Percentiles rank a stretch among this genome's conserved stretches.
Evolutionary conservation across 1,140 invertebrate species (phyloP).

Genomic region (Nasonia vitripennis): DNA sequence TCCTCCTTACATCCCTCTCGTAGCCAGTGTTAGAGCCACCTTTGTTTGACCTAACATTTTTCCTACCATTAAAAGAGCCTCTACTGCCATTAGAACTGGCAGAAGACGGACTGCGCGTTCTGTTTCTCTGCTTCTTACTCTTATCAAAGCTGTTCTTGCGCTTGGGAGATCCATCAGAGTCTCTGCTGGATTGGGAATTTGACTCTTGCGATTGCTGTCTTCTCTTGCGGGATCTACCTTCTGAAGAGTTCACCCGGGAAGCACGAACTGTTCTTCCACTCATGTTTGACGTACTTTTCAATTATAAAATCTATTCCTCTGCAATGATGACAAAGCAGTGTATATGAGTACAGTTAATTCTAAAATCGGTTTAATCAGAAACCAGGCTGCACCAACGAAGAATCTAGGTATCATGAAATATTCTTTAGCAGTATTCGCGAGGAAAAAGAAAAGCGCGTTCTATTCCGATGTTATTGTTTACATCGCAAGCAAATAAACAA

Average conservation of each 20-base stretch:
- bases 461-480: background rate
- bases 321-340: slow-evolving; percentile 1
- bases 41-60: slow-evolving; percentile 32
- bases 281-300: slow-evolving; percentile 54
- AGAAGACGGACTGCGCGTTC: slow-evolving; percentile 57
- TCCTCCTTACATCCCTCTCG: slow-evolving; percentile 42
- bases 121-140: slow-evolving; percentile 62
- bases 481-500: background rate
- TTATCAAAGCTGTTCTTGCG: slow-evolving; percentile 60
- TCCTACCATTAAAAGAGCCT: slow-evolving; percentile 26
- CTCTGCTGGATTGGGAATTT: slow-evolving; percentile 52
- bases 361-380: background rate
- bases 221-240: slow-evolving; percentile 40
- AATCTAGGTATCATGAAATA: background rate
- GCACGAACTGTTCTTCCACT: slow-evolving; percentile 51
- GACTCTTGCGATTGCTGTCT: slow-evolving; percentile 55
- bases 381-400: background rate
- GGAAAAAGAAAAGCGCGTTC: background rate
- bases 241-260: slow-evolving; percentile 51
- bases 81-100: slow-evolving; percentile 45
- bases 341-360: background rate
- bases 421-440: background rate
- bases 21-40: slow-evolving; percentile 33
- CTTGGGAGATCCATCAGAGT: slow-evolving; percentile 58
- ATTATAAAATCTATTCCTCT: slow-evolving; percentile 37